Percentiles rank a stretch among this genome's conserved stretches.
Evolutionary conservation across 2,113 vertebrate species (phyloP).

Genomic region (Mesitornis unicolor): DNA sequence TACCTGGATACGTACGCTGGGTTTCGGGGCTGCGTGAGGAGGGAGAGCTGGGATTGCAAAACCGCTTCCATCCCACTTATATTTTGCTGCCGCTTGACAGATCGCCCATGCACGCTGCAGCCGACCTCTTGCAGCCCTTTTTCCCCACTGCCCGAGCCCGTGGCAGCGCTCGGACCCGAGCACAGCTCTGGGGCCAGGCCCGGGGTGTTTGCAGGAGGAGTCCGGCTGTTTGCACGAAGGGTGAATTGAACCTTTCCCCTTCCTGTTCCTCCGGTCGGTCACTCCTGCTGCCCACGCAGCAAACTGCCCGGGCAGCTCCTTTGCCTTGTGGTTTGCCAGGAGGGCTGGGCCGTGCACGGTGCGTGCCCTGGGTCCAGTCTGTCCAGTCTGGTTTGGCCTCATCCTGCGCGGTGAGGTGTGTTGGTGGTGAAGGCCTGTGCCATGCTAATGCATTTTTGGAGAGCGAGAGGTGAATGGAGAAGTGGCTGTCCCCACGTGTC

Average conservation of each 20-base stretch:
- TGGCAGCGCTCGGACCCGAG: fast-evolving
- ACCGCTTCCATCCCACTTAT: background rate
- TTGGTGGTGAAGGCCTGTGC: background rate
- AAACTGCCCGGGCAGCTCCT: background rate
- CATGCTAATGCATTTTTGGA: background rate
- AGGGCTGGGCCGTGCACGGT: fast-evolving
- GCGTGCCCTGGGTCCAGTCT: fast-evolving
- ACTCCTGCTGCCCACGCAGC: background rate
- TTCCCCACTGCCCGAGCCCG: fast-evolving
- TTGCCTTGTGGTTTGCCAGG: background rate
- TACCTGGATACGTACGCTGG: fast-evolving
- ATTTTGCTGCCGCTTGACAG: background rate
- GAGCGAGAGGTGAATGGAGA: background rate
- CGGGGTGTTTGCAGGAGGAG: background rate
- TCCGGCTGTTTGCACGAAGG: background rate
- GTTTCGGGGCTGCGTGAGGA: background rate
- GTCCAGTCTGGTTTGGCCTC: background rate
- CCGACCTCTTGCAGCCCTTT: background rate
- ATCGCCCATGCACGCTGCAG: fast-evolving
- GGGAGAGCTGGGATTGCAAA: background rate
- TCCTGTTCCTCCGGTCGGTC: background rate
- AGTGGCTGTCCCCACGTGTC: fast-evolving
- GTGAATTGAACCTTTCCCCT: conserved; percentile 24
- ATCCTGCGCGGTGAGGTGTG: background rate
- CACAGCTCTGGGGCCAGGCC: background rate